Base-by-base conservation (phyloP, 2,888 invertebrate species). In the Silvanus unidentatus region DNA sequence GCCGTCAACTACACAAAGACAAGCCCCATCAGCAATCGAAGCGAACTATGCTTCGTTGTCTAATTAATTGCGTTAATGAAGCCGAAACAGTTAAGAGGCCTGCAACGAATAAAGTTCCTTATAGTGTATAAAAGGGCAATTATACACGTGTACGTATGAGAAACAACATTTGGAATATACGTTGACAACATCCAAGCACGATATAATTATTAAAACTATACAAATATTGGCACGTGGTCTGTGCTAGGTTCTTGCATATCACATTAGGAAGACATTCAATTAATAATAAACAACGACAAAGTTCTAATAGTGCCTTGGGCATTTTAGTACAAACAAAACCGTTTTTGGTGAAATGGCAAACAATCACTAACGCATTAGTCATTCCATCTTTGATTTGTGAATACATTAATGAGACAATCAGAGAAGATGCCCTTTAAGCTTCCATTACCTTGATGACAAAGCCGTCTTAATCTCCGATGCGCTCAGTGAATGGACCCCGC, bases 391-490 rank as follows among this genome's bases (percentile, higher is more conserved):
- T 69, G 68, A 69, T 69, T 70, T 64, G 63, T 53, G 67, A 67
- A 69, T 68, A 65, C 66, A 69, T 68, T 69, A 69, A 70, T 67
- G 64, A 68, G 64, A 66, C 66, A 68, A 69, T 70, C 66, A 63
- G 54, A 48, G 49, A 59, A 63, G 60, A 61, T 60, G 63, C 59
- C 62, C 60, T 65, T 43, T 50, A 49, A 58, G 64, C 68, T 65
- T 68, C 68, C 69, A 70, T 70, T 70, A 70, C 68, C 68, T 69
- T 69, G 68, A 69, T 69, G 70, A 70, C 68, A 69, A 69, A 69
- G 67, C 66, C 61, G 59, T 66, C 64, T 67, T 69, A 70, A 70
- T 69, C 66, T 64, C 59, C 60, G 62, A 54, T 55, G 57, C 59
- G 62, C 55, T 59, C 48, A 53, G 60, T 58, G 57, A 58, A 59